Evolutionary conservation across 2,888 invertebrate genomes (phyloP), one percentile per base, ranked within the genome.

Genomic region (Melipona bicolor): DNA sequence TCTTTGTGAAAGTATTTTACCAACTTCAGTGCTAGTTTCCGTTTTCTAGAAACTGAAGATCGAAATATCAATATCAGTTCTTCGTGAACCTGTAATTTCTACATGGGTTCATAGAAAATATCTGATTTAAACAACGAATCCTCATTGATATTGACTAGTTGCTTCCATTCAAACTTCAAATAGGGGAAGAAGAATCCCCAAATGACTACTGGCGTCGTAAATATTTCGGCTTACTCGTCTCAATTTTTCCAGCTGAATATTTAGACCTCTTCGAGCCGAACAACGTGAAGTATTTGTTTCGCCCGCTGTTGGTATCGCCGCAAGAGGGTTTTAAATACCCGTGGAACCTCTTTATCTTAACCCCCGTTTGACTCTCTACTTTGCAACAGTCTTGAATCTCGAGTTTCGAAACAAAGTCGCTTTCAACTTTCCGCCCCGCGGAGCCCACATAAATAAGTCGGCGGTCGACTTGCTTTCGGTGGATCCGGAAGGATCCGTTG

Each of bases 371-470:
- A 72, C 61, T 72, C 61, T 24, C 43, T 27, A 27, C 0, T 21
- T 59, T 19, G 71, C 24, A 61, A 43, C 71, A 24, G 19, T 72
- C 59, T 49, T 27, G 59, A 72, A 24, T 59, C 36, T 61, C 32
- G 13, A 61, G 49, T 73, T 73, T 17, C 32, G 62, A 61, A 73
- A 73, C 73, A 50, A 62, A 73, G 73, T 62, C 73, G 61, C 62
- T 50, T 62, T 52, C 21, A 73, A 73, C 50, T 73, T 73, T 62
- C n/a, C 17, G 32, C 32, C 50, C 50, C 15, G 62, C 32, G 62
- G 50, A 73, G 32, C 36, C 43, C 43, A 49, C 49, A 72, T 72
- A 72, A 72, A 72, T 61, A 72, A 59, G 59, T 24, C 71, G 71
- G 19, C 59, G 6, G 43, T 24, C 59, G 56, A n/a, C 70, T 59